phyloP scores from a whole-genome alignment of 2,888 invertebrate species.

The Sacculina carcini region DNA sequence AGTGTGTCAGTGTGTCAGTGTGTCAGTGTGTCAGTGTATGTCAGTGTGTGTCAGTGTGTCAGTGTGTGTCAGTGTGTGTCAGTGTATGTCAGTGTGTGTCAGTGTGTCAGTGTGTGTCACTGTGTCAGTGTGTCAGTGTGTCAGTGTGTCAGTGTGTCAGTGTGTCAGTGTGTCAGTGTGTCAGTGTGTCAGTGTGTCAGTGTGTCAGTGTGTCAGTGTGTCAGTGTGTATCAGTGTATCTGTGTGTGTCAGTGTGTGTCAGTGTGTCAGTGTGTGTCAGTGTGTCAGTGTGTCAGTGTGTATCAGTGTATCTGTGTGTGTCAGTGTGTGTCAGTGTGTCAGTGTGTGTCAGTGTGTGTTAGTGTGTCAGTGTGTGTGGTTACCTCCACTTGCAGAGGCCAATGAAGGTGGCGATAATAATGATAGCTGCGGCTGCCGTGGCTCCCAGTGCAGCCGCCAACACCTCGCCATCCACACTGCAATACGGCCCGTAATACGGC shows the following conservation, averaged over 20 bases:
- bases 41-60: too few relatives aligned
- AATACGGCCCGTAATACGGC: conserved; percentile 61
- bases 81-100: too few relatives aligned
- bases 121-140: conserved; percentile 2
- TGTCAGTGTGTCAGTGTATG: too few relatives aligned
- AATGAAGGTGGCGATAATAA: conserved; percentile 58
- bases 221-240: too few relatives aligned
- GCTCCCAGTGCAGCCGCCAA: conserved; percentile 72
- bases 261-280: conserved; percentile 2
- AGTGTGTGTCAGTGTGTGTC: too few relatives aligned
- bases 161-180: conserved; percentile 4
- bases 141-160: not conserved
- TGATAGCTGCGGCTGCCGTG: conserved; percentile 59
- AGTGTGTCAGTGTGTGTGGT: not conserved
- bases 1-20: not conserved
- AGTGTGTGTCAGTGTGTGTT: too few relatives aligned
- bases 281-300: not conserved
- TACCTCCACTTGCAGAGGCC: conserved; percentile 76
- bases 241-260: not conserved
- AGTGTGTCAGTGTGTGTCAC: not conserved
- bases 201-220: not conserved
- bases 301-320: too few relatives aligned
- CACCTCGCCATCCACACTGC: conserved; percentile 76
- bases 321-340: not conserved
- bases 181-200: not conserved